Evolutionary conservation across 2,113 vertebrate genomes (phyloP).

Genomic region (Egretta garzetta): DNA sequence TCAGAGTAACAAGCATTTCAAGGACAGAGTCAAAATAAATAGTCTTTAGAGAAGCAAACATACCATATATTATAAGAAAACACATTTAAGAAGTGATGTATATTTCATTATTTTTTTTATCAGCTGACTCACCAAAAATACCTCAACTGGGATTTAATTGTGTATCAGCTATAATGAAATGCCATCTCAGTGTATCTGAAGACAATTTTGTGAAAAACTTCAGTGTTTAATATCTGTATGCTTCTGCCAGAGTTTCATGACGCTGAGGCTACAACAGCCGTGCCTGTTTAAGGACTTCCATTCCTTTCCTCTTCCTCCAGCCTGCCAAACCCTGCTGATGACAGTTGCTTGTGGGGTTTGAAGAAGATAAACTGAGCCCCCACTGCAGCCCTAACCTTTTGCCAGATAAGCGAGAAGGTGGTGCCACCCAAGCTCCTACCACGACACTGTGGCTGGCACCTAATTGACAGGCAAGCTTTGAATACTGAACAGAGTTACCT

Average conservation of each 20-base stretch:
- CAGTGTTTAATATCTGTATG: not conserved
- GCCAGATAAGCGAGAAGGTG: not conserved
- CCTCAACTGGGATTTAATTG: not conserved
- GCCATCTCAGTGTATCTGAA: not conserved
- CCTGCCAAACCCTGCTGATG: not conserved
- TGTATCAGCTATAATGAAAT: not conserved
- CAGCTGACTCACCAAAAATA: not conserved
- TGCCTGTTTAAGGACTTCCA: not conserved
- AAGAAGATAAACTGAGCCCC: not conserved
- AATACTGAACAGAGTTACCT: not conserved
- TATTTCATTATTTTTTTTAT: not conserved
- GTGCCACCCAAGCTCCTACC: not conserved
- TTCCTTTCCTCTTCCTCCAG: not conserved
- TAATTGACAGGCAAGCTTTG: not conserved
- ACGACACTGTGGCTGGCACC: not conserved
- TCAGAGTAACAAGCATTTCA: not conserved
- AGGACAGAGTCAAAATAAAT: not conserved
- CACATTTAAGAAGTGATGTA: not conserved
- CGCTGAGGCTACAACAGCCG: not conserved
- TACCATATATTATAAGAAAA: not conserved
- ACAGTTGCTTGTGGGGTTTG: not conserved
- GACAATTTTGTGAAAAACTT: not conserved
- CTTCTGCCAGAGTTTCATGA: not conserved
- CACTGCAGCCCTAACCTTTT: not conserved
- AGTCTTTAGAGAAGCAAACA: not conserved